These are phyloP conservation scores for Saguinus imperator DNA, from an alignment of 2,113 vertebrate genomes.

Conservation along the genomic window DNA sequence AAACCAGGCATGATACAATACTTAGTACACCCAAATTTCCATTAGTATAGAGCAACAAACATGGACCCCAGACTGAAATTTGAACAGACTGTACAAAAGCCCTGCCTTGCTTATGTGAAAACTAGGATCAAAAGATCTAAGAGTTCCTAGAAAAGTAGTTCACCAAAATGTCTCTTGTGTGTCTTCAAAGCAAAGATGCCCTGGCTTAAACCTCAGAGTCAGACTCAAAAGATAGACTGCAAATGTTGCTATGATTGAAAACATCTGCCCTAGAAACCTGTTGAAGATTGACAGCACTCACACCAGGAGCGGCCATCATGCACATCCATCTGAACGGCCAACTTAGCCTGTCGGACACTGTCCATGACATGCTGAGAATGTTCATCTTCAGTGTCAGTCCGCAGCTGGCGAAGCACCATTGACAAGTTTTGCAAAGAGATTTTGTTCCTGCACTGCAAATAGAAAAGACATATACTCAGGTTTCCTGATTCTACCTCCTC, in stretches of 20 bases:
- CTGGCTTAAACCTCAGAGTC: not conserved
- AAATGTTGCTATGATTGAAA: not conserved
- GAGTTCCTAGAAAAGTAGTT: slow-evolving; percentile 23
- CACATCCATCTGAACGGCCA: slow-evolving; percentile 91
- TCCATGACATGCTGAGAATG: slow-evolving; percentile 87
- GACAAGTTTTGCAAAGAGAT: slow-evolving; percentile 93
- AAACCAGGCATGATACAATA: not conserved
- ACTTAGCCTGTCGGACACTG: slow-evolving; percentile 90
- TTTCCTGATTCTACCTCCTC: not conserved
- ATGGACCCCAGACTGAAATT: not conserved
- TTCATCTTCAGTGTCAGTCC: slow-evolving; percentile 77
- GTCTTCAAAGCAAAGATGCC: slow-evolving; percentile 44
- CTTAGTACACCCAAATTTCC: not conserved
- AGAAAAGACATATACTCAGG: not conserved
- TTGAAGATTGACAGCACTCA: slow-evolving; percentile 82
- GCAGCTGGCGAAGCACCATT: slow-evolving; percentile 93
- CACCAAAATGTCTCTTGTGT: not conserved
- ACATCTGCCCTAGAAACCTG: not conserved
- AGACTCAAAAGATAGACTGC: not conserved
- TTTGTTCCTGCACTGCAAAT: slow-evolving; percentile 90
- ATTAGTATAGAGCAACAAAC: not conserved
- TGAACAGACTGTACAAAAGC: not conserved
- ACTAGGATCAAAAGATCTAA: not conserved
- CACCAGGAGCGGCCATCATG: slow-evolving; percentile 94
- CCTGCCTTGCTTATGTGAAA: not conserved